Evolutionary conservation across 1,140 invertebrate species (phyloP), one percentile per base, ranked within the genome.

Genomic region (Procambarus clarkii): DNA sequence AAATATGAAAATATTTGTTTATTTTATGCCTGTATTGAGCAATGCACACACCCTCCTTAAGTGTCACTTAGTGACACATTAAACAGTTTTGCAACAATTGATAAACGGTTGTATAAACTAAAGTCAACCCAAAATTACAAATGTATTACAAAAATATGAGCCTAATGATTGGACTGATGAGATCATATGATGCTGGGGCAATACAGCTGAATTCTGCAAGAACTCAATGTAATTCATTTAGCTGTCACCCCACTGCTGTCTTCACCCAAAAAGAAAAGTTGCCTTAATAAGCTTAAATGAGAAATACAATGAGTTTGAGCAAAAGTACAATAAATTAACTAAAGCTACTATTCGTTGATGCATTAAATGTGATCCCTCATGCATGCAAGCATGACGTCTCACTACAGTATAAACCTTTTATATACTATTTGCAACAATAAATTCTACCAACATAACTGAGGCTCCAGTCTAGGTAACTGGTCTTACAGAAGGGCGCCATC

Each of bases 1-100:
- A 82, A 82, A 89, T 89, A 82, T 71, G 80, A 89, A 89, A 82
- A 89, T 89, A 87, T 79, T 89, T 34, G 69, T 87, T 81, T 89
- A 89, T 44, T 89, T 71, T 89, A 89, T 89, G 64, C 69, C 87
- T 77, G 46, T 88, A 79, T 89, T 89, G 87, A 89, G 87, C 87
- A 89, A 87, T 79, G 77, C 85, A 89, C 81, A 81, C 87, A 71
- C 64, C 69, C 50, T 79, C 86, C 48, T 86, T 50, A 45, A 54
- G 69, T 78, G 58, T 83, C 64, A 89, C 87, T 82, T 76, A 58
- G 77, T 89, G 87, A 83, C 34, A 82, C 87, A 69, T 60, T 79
- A 54, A 87, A 87, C 11, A 71, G 78, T 81, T 34, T 34, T 71
- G 79, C 44, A 77, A 74, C 69, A 74, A 74, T 8, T 74, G 3